A percentile compares a stretch with the other conserved stretches of the same genome.
These are phyloP conservation scores for Sinosuthora webbiana DNA, from an alignment of 2,113 vertebrate genomes.

Conservation along the genomic window DNA sequence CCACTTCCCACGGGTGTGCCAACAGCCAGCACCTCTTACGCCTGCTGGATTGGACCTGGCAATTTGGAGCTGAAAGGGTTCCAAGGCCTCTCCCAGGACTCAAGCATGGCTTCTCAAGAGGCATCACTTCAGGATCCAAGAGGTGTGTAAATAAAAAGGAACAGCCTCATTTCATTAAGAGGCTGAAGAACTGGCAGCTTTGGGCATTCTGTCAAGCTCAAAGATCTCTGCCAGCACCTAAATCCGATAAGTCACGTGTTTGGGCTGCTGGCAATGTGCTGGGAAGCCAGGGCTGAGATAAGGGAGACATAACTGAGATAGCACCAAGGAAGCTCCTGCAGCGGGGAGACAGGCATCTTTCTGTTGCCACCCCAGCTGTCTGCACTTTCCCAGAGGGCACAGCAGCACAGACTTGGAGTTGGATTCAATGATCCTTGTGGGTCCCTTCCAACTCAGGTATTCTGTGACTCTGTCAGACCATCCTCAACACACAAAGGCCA, in stretches of 20 bases:
- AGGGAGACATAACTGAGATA: not conserved
- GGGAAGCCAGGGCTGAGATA: not conserved
- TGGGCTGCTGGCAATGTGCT: not conserved
- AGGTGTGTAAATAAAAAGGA: not conserved
- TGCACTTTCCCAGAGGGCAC: not conserved
- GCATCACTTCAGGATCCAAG: not conserved
- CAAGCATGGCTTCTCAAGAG: not conserved
- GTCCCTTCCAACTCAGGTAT: not conserved
- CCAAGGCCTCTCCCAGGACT: not conserved
- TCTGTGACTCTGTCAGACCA: not conserved
- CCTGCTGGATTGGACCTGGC: not conserved
- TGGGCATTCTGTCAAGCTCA: not conserved
- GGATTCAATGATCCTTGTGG: not conserved
- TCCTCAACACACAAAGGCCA: not conserved
- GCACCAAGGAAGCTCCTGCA: not conserved
- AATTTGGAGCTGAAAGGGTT: not conserved
- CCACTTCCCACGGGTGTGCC: not conserved
- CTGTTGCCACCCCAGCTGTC: not conserved
- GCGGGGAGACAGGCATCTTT: not conserved
- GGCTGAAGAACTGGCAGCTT: not conserved
- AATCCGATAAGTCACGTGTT: accelerated
- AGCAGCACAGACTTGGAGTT: not conserved
- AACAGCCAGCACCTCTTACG: not conserved
- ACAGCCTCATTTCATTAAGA: not conserved
- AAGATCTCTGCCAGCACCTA: not conserved